phyloP scores from a whole-genome alignment of 2,113 vertebrate genomes.

The Etia nguti region DNA sequence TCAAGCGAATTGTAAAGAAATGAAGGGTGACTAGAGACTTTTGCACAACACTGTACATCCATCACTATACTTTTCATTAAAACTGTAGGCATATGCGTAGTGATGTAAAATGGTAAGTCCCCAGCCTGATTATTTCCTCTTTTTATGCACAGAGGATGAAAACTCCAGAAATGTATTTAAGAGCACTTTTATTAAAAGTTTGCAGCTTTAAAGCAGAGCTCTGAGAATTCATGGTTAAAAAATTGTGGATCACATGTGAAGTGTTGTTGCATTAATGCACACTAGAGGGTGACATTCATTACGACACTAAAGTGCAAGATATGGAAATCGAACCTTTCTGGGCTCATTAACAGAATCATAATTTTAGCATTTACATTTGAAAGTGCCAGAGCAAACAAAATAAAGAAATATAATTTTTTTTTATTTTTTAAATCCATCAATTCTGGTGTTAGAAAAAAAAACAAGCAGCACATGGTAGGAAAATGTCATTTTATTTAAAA shows the following conservation, averaged over 20 bases:
- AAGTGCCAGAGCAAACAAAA: background rate
- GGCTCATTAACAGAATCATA: background rate
- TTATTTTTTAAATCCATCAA: background rate
- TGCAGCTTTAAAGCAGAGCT: background rate
- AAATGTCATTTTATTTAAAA: background rate
- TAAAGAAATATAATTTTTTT: rapidly evolving
- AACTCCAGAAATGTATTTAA: background rate
- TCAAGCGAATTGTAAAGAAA: background rate
- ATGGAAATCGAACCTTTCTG: background rate
- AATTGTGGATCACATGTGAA: background rate
- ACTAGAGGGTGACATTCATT: constrained; percentile 2
- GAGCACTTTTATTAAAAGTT: background rate
- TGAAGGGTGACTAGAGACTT: background rate
- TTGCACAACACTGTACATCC: background rate
- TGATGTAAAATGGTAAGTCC: background rate
- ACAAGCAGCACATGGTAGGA: background rate
- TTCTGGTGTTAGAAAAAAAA: background rate
- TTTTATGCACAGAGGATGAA: background rate
- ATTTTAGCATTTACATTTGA: background rate
- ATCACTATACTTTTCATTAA: background rate
- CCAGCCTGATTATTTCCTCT: background rate
- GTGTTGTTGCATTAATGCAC: background rate
- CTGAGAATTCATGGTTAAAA: background rate
- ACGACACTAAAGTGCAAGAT: background rate
- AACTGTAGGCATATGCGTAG: background rate